Conservation (phyloP, 2,888 invertebrate genomes). For the Arrhopalites spinosus region DNA sequence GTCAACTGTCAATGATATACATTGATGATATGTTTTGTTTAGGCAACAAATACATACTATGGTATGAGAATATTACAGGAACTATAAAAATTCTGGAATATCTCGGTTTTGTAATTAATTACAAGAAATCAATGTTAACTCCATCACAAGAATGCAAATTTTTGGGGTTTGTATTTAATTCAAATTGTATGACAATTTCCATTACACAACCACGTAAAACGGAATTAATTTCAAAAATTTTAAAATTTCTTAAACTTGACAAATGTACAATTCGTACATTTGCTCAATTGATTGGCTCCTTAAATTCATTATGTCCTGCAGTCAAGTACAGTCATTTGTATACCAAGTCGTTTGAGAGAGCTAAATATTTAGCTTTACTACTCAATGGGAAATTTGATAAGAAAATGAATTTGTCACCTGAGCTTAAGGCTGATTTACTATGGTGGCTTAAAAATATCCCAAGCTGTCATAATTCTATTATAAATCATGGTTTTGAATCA, state of each 20-base stretch:
- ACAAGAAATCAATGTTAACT: background rate
- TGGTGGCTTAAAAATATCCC: constrained; percentile 14
- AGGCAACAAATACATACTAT: background rate
- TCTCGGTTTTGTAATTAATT: constrained; percentile 11
- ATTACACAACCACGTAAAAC: background rate
- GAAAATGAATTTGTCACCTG: background rate
- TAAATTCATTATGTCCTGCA: constrained; percentile 32
- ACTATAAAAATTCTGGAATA: background rate
- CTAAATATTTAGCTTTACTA: constrained; percentile 25
- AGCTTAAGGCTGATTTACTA: background rate
- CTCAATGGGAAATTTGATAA: background rate
- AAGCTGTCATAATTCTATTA: background rate
- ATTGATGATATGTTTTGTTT: constrained; percentile 15
- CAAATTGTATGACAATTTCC: constrained; percentile 4
- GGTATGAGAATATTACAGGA: background rate
- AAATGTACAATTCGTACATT: background rate
- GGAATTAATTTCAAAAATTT: background rate
- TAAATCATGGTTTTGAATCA: background rate
- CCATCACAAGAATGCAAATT: constrained; percentile 4
- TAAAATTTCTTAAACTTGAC: background rate
- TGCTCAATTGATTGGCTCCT: constrained; percentile 1
- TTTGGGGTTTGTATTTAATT: constrained; percentile 26
- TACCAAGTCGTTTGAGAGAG: constrained; percentile 25
- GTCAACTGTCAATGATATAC: background rate
- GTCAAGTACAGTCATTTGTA: constrained; percentile 31